phyloP scores from a whole-genome alignment of 2,888 invertebrate genomes.

The Cloeon dipterum region DNA sequence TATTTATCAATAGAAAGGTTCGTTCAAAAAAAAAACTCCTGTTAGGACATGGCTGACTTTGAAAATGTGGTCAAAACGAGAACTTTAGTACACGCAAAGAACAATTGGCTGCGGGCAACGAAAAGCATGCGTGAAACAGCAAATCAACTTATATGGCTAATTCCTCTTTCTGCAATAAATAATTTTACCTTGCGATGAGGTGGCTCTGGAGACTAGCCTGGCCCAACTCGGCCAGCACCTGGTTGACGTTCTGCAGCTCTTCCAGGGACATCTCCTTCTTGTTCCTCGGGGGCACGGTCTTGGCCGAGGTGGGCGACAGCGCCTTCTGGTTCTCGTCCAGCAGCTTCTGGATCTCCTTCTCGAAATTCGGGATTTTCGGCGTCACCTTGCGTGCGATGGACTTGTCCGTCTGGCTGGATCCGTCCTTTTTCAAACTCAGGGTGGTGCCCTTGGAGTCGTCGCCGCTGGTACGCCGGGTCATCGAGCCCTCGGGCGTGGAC shows the following conservation, averaged over 20 bases:
- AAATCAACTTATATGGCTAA: too few relatives aligned
- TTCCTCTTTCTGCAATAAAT: too few relatives aligned
- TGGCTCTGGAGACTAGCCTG: slow-evolving; percentile 8
- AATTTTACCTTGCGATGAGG: slow-evolving; percentile 2
- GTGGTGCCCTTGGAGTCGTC: slow-evolving; percentile 1
- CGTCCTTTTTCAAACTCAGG: slow-evolving; percentile 1
- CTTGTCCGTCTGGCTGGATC: slow-evolving; percentile 3
- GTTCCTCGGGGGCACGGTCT: slow-evolving; percentile 32
- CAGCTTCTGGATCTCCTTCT: slow-evolving; percentile 55
- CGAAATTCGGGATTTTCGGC: slow-evolving; percentile 30
- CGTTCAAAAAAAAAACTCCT: too few relatives aligned
- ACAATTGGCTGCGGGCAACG: too few relatives aligned
- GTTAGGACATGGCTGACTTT: too few relatives aligned
- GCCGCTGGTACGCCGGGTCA: neutral
- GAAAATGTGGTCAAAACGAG: too few relatives aligned
- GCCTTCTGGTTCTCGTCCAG: slow-evolving; percentile 45
- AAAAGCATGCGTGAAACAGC: too few relatives aligned
- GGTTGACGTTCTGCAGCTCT: slow-evolving; percentile 14
- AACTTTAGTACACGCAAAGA: too few relatives aligned
- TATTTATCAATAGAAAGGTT: too few relatives aligned
- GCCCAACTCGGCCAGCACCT: slow-evolving; percentile 11
- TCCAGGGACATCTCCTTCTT: slow-evolving; percentile 31
- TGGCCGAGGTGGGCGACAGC: slow-evolving; percentile 10
- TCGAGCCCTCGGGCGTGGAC: slow-evolving; percentile 4
- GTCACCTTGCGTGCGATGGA: neutral